Evolutionary conservation across 2,113 vertebrate genomes (phyloP), one percentile per base, ranked within the genome.

Genomic region (Ornithorhynchus anatinus): DNA sequence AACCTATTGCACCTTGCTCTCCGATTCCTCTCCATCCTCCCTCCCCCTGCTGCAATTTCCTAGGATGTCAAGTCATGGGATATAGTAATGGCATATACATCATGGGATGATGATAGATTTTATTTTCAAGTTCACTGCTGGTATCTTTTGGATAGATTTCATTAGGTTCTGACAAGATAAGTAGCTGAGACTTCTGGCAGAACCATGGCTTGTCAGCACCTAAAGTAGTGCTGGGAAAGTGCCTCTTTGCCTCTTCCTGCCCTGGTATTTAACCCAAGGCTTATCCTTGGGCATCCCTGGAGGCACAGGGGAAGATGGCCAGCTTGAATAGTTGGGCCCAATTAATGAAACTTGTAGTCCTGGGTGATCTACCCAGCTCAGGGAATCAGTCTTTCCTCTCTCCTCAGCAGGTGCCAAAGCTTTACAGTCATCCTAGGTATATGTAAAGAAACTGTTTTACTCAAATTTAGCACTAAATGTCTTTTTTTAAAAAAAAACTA

Each of bases 11-110:
- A 77, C 75, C 51, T 61, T 90, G 83, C 75, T 83, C 83, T 47
- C 3, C 10, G 52, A 66, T 57, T 67, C 67, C 50, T 75, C 66
- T 12, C 59, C 38, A 72, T 67, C 20, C 35, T 35, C 48, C 37
- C 38, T 31, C 63, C 51, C 59, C 71, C 85, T 65, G 4, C 13
- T 69, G 58, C 83, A 77, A 75, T 76, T 77, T 85, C 89, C 71
- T 91, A 77, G 88, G 77, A 82, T 92, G 78, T 86, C 72, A 71
- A 35, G 86, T 88, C 86, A 89, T 79, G 82, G 74, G 71, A 56
- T 47, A 52, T 68, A 77, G 44, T 81, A 88, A 88, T 68, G 77
- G 81, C 62, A 74, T 44, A 39, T 15, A 68, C 17, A 33, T 58
- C 0, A 3, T 58, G 58, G 22, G 19, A 72, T 71, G 73, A 57